These are phyloP conservation scores for Notamacropus eugenii DNA, from an alignment of 2,797 vertebrate species.

Conservation along the genomic window DNA sequence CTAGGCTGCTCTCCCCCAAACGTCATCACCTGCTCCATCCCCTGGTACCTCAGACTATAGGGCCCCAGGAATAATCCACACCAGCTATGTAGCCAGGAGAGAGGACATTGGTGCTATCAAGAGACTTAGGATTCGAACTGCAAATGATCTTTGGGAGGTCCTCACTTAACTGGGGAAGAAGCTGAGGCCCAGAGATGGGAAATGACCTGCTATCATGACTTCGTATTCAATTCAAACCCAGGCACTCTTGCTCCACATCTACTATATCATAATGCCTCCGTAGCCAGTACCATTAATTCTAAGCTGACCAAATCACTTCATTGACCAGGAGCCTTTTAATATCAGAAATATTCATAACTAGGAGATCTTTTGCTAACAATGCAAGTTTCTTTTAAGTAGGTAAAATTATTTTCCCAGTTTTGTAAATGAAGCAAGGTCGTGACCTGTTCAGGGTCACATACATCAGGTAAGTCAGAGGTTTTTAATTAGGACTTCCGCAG, in stretches of 20 bases:
- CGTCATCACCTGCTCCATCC: not conserved
- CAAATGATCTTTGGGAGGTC: not conserved
- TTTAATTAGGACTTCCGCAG: not conserved
- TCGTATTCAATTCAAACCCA: not conserved
- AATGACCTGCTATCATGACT: not conserved
- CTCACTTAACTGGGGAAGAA: not conserved
- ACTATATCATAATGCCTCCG: not conserved
- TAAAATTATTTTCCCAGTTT: not conserved
- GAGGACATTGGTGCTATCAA: not conserved
- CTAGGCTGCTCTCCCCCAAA: conserved; percentile 44
- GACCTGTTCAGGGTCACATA: not conserved
- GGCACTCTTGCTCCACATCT: not conserved
- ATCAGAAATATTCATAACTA: not conserved
- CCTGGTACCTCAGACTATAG: not conserved
- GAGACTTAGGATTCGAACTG: not conserved
- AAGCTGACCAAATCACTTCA: not conserved
- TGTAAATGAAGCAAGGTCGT: not conserved
- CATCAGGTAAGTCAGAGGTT: not conserved
- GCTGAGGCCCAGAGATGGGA: not conserved
- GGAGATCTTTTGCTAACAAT: not conserved
- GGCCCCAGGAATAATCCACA: not conserved
- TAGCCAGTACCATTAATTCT: not conserved
- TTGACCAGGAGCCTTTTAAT: not conserved
- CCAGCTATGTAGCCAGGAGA: not conserved
- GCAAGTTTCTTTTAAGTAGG: not conserved